Evolutionary conservation across 2,797 vertebrate genomes (phyloP).

Genomic region (Eutrigla gurnardus): DNA sequence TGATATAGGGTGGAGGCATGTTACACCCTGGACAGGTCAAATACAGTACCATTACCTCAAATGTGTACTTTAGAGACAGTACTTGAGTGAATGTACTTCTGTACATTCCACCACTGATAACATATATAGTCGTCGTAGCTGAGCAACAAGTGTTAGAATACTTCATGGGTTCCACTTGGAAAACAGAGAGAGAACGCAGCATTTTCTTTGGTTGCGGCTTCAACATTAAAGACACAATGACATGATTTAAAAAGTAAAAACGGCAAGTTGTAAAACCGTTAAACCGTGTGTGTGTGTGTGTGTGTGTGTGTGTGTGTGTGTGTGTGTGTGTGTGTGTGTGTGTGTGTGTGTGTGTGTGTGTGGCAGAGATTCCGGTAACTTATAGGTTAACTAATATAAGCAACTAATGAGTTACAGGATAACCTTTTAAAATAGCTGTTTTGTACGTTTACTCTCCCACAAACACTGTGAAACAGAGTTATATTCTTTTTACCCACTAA

Average conservation of each 20-base stretch:
- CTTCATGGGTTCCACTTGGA: slow-evolving; percentile 17
- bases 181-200: slow-evolving; percentile 31
- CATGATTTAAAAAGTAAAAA: slow-evolving; percentile 14
- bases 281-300: slow-evolving; percentile 17
- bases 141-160: slow-evolving; percentile 21
- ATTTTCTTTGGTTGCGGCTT: slow-evolving; percentile 21
- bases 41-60: neutral
- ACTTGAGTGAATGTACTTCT: neutral
- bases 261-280: slow-evolving; percentile 14
- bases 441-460: slow-evolving; percentile 29
- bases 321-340: slow-evolving; percentile 12
- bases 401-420: slow-evolving; percentile 11
- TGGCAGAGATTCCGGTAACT: slow-evolving; percentile 47
- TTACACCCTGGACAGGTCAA: neutral
- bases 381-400: slow-evolving; percentile 19
- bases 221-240: slow-evolving; percentile 25
- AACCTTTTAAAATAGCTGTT: slow-evolving; percentile 8
- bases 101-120: neutral
- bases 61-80: no score
- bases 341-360: slow-evolving; percentile 14
- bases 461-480: slow-evolving; percentile 14
- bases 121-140: slow-evolving; percentile 1
- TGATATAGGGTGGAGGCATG: no score
- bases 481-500: neutral
- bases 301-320: slow-evolving; percentile 1